Evolutionary conservation across 2,797 vertebrate species (phyloP), one percentile per base, ranked within the genome.

Genomic region (Petrocephalus schoutedeni): DNA sequence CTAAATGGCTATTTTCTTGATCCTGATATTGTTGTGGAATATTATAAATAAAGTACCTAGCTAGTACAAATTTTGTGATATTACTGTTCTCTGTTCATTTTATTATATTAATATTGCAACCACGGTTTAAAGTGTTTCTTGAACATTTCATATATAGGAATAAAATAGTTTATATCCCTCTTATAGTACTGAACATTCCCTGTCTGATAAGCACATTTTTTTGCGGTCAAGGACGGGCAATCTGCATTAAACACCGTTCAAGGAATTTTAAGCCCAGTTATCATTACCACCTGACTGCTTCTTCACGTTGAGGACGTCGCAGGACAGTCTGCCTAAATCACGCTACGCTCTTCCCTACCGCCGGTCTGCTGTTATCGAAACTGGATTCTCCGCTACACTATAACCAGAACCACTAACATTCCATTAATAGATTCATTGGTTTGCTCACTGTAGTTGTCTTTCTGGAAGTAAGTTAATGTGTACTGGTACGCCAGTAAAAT

Each of bases 401-500:
- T 85, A 67, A 85, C 80, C 77, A 61, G 58, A 67, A 85, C 58
- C 10, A 32, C 57, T 64, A 41, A 88, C 53, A 54, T 53, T 61
- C 58, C 28, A 67, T 88, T 88, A 53, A 88, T 36, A 67, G 21
- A 67, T 54, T 85, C 58, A 85, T 54, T 58, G 58, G 49, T 67
- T 23, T 59, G 54, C 87, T 57, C 54, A 3, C 71, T 80, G 80
- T 21, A 64, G 71, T 83, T 86, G 64, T 87, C 87, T 67, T 85
- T 77, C 85, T 85, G 19, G 56, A 8, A 16, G 87, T 86, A 83
- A 36, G 87, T 41, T 84, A 84, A 88, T 82, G 80, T 88, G 84
- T 77, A 87, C 83, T 54, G 67, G 67, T 86, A 59, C 74, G 88
- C 85, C 53, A 71, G 86, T 90, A 59, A 90, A 90, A 89, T 88